phyloP scores from a whole-genome alignment of 2,888 invertebrate genomes.

The Oegoconia quadripuncta region DNA sequence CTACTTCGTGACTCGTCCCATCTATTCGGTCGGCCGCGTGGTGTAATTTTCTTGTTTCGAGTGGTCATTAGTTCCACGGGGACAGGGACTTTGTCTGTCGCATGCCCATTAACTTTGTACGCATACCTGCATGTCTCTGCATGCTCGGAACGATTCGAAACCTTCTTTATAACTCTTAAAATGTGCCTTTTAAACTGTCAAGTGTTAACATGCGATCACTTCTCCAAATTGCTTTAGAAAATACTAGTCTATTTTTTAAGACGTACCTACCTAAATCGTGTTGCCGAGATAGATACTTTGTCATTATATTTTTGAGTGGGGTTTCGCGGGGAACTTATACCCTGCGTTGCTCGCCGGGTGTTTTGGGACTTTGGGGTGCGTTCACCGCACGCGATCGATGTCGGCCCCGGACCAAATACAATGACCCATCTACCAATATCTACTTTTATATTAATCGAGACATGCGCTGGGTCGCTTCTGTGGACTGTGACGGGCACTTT shows the following conservation, averaged over 20 bases:
- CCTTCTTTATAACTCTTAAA: slow-evolving; percentile 31
- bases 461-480: slow-evolving; percentile 33
- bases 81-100: slow-evolving; percentile 57
- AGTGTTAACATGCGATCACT: background rate
- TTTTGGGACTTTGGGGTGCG: slow-evolving; percentile 66
- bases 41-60: slow-evolving; percentile 70
- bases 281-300: slow-evolving; percentile 36
- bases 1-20: slow-evolving; percentile 63
- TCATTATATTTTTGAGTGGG: slow-evolving; percentile 44
- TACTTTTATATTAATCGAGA: slow-evolving; percentile 43
- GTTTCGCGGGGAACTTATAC: slow-evolving; percentile 44
- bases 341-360: slow-evolving; percentile 34
- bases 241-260: background rate
- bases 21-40: slow-evolving; percentile 50
- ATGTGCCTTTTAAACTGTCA: slow-evolving; percentile 11
- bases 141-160: slow-evolving; percentile 31
- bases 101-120: slow-evolving; percentile 61
- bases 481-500: slow-evolving; percentile 36
- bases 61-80: slow-evolving; percentile 72
- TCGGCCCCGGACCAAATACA: slow-evolving; percentile 53
- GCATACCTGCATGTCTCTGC: slow-evolving; percentile 45
- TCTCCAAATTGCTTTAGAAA: slow-evolving; percentile 2
- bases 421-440: slow-evolving; percentile 52
- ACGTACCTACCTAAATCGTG: slow-evolving; percentile 11
- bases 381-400: slow-evolving; percentile 73